These are phyloP conservation scores for Eurystomus glaucurus DNA, from an alignment of 2,797 vertebrate genomes.

Conservation along the genomic window DNA sequence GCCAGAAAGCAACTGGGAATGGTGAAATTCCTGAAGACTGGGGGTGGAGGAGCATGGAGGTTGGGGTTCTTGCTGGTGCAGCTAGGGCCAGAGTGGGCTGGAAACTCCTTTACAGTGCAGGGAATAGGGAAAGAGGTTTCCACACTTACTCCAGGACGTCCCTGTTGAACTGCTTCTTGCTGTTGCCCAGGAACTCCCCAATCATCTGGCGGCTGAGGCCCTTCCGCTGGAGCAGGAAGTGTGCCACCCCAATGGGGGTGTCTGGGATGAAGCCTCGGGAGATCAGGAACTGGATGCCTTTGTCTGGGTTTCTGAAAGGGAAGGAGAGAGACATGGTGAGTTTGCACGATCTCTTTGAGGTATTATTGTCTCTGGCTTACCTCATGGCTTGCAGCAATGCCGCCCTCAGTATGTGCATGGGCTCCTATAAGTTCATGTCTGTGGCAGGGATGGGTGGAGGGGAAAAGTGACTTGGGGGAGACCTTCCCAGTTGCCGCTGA, in stretches of 20 bases:
- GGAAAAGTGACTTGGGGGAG: neutral
- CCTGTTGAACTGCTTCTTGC: conserved; percentile 98
- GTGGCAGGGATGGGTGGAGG: neutral
- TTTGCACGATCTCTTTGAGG: neutral
- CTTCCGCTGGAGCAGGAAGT: conserved; percentile 97
- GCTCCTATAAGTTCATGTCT: rapidly evolving
- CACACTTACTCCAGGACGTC: conserved; percentile 91
- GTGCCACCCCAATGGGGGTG: conserved; percentile 97
- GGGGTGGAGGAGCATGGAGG: neutral
- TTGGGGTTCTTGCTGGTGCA: neutral
- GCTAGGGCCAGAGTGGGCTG: neutral
- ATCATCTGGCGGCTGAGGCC: conserved; percentile 99
- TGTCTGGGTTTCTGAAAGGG: conserved; percentile 93
- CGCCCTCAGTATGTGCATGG: no score
- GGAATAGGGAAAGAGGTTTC: neutral
- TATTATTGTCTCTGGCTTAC: neutral
- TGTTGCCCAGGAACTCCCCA: conserved; percentile 97
- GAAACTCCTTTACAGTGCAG: neutral
- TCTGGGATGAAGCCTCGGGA: conserved; percentile 97
- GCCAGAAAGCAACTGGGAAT: neutral
- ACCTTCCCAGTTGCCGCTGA: neutral
- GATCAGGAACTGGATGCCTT: conserved; percentile 98
- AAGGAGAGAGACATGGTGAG: neutral
- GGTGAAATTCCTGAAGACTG: neutral
- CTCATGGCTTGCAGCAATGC: neutral